Percentiles rank a stretch among this genome's conserved stretches.
phyloP scores from a whole-genome alignment of 1,140 invertebrate species.

The Hesperophylax magnus region DNA sequence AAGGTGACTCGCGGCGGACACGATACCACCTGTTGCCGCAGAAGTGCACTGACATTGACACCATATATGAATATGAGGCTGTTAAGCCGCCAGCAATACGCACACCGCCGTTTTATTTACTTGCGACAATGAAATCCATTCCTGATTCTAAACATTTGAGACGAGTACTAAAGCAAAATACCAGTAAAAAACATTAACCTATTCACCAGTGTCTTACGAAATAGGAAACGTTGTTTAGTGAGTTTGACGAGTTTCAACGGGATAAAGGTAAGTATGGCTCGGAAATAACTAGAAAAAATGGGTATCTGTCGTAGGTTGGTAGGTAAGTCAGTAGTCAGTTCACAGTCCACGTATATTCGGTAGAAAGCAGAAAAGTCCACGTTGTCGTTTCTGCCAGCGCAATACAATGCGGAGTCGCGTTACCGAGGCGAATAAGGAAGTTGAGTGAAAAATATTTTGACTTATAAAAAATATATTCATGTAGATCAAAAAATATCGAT shows the following conservation, averaged over 20 bases:
- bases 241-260: neutral
- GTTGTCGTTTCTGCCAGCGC: conserved; percentile 3
- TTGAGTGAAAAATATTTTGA: no score
- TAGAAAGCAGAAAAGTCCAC: neutral
- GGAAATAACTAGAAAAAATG: neutral
- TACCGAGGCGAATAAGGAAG: neutral
- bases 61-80: neutral
- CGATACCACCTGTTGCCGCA: conserved; percentile 20
- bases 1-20: neutral
- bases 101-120: neutral
- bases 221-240: neutral
- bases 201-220: neutral
- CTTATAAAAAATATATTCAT: no score
- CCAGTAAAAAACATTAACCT: neutral
- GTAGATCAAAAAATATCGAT: no score
- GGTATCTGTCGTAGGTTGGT: no score
- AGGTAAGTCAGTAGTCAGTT: no score
- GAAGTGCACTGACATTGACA: conserved; percentile 31
- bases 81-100: neutral
- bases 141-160: conserved; percentile 15
- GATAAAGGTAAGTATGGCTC: neutral
- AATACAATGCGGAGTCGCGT: neutral
- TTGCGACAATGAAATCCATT: no score
- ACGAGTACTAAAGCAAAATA: neutral
- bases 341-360: no score